A percentile compares a stretch with the other conserved stretches of the same genome.
Evolutionary conservation across 2,888 invertebrate genomes (phyloP).

Genomic region (Morpho deidamia): DNA sequence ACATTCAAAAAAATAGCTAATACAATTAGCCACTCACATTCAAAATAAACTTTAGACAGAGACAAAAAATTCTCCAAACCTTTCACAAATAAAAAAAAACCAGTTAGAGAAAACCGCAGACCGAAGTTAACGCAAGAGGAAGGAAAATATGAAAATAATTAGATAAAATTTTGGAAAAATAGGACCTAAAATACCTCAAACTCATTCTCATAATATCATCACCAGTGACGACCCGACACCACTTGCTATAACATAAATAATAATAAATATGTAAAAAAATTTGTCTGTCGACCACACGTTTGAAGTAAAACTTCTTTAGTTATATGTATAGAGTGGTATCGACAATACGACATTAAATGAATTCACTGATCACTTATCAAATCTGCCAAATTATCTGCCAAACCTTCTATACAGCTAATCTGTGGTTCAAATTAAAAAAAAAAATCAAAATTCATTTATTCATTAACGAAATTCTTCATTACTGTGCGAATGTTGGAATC

Average conservation of each 20-base stretch:
- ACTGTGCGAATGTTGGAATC: too few relatives aligned
- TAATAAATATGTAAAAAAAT: slow-evolving; percentile 34
- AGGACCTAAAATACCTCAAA: slow-evolving; percentile 77
- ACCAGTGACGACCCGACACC: slow-evolving; percentile 81
- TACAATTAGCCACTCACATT: slow-evolving; percentile 15
- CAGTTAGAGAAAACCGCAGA: slow-evolving; percentile 18
- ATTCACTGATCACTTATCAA: too few relatives aligned
- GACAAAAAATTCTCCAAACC: slow-evolving; percentile 13
- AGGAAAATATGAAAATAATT: slow-evolving; percentile 6
- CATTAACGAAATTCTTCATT: too few relatives aligned
- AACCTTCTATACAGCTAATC: too few relatives aligned
- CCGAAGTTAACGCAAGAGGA: slow-evolving; percentile 20
- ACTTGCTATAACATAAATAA: slow-evolving; percentile 67
- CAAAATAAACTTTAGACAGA: slow-evolving; percentile 1
- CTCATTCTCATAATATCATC: slow-evolving; percentile 89
- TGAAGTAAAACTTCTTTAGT: too few relatives aligned
- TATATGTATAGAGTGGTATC: too few relatives aligned
- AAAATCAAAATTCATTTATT: too few relatives aligned
- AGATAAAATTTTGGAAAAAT: slow-evolving; percentile 20
- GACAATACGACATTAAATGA: too few relatives aligned
- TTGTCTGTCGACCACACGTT: too few relatives aligned
- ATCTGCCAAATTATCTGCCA: too few relatives aligned
- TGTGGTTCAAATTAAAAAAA: too few relatives aligned
- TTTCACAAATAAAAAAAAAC: slow-evolving; percentile 12
- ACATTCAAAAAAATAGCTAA: slow-evolving; percentile 7